Evolutionary conservation across 2,797 vertebrate genomes (phyloP).

Genomic region (Pterois miles): DNA sequence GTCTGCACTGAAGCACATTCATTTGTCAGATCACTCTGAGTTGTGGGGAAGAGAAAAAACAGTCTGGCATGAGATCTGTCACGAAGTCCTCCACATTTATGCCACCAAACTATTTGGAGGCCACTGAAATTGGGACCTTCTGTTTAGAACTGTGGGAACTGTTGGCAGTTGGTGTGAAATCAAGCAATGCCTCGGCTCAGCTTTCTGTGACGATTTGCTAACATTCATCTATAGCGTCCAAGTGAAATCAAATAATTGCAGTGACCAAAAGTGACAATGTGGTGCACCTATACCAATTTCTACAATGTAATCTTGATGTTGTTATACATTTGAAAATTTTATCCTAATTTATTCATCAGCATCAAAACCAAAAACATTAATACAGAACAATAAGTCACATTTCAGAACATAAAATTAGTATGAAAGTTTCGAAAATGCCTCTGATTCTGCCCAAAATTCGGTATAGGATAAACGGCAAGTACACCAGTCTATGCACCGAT

Average conservation of each 20-base stretch:
- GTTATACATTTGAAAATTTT: not conserved
- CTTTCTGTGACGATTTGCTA: conserved; percentile 17
- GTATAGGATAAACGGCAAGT: no score
- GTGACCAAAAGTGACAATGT: not conserved
- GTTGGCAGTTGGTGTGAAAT: conserved; percentile 43
- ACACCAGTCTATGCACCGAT: no score
- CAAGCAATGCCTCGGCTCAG: conserved; percentile 31
- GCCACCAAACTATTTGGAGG: conserved; percentile 61
- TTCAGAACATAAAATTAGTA: not conserved
- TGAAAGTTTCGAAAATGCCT: no score
- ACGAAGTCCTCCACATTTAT: conserved; percentile 61
- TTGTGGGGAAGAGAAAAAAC: conserved; percentile 57
- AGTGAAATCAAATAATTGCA: not conserved
- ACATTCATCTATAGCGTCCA: not conserved
- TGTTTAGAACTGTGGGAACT: conserved; percentile 72
- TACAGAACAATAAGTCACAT: not conserved
- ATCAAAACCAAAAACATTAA: not conserved
- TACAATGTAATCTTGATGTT: not conserved
- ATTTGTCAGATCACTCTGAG: conserved; percentile 63
- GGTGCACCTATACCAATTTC: not conserved
- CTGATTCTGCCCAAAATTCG: no score
- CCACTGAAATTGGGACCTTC: conserved; percentile 67
- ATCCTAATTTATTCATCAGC: not conserved
- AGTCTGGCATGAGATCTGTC: conserved; percentile 72
- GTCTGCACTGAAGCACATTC: conserved; percentile 53